Evolutionary conservation across 2,888 invertebrate genomes (phyloP).

Genomic region (Idaea straminata): DNA sequence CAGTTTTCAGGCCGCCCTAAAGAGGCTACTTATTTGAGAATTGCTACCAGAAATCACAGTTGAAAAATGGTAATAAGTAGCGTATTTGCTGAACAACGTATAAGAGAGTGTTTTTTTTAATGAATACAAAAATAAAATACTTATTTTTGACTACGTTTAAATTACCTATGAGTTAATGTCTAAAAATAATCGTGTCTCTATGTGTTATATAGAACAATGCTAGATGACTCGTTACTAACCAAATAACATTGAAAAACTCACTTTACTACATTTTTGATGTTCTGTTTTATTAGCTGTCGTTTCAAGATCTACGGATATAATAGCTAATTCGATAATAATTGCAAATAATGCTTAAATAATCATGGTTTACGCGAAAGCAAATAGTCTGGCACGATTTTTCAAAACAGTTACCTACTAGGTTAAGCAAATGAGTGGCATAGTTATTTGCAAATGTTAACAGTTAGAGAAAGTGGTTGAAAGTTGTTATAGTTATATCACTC

Average conservation of each 20-base stretch:
- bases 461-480: not conserved
- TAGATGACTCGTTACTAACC: not conserved
- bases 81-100: no score
- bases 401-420: not conserved
- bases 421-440: not conserved
- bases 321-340: not conserved
- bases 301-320: not conserved
- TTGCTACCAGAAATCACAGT: no score
- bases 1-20: no score
- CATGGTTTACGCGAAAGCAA: not conserved
- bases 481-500: constrained; percentile 16
- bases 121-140: not conserved
- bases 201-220: not conserved
- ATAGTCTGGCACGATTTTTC: not conserved
- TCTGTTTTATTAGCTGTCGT: not conserved
- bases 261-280: not conserved
- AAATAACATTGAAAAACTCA: not conserved
- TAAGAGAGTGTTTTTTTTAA: no score
- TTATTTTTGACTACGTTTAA: not conserved
- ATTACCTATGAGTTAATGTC: not conserved
- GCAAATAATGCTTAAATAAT: not conserved
- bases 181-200: not conserved
- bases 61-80: no score
- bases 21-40: no score
- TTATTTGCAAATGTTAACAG: not conserved